Evolutionary conservation across 2,113 vertebrate genomes (phyloP), one percentile per base, ranked within the genome.

Genomic region (Microcebus murinus): DNA sequence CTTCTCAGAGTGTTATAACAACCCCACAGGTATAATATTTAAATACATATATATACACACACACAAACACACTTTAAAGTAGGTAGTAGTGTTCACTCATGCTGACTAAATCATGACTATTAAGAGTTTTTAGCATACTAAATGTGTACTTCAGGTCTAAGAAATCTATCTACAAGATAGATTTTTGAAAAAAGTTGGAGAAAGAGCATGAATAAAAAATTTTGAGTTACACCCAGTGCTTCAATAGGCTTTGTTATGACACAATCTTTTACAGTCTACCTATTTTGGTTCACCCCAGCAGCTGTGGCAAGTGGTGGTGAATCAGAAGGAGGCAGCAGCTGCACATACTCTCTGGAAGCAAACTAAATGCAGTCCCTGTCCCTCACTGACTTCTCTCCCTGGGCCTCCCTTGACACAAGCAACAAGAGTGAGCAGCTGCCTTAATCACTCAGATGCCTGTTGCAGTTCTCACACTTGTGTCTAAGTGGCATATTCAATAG

Each of bases 291-390:
- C 13, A 65, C 87, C 63, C 80, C 80, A 93, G 91, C 97, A 97
- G 94, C 96, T 97, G 97, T 61, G 79, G 79, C 96, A 97, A 96
- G 77, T 95, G 91, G 88, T 25, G 50, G 83, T 77, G 52, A 96
- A 68, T 82, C 76, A 90, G 70, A 83, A 71, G 76, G 70, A 86
- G 92, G 73, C 5, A 6, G 81, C 93, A 96, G 97, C 95, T 96
- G 95, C 83, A 91, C 42, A 83, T 73, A 48, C 25, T 85, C 88
- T 65, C 55, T 90, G 87, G 85, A 88, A 96, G 82, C 76, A 85
- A 81, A 95, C 94, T 81, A 81, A 94, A 88, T 79, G 76, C 76
- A 73, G 23, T 34, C 59, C 93, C 77, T 94, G 67, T 92, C 85
- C 17, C 70, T n/a, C 18, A 39, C 21, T 52, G 92, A 89, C 76